Conservation (phyloP, 2,113 vertebrate species). For the Apteryx mantelli region DNA sequence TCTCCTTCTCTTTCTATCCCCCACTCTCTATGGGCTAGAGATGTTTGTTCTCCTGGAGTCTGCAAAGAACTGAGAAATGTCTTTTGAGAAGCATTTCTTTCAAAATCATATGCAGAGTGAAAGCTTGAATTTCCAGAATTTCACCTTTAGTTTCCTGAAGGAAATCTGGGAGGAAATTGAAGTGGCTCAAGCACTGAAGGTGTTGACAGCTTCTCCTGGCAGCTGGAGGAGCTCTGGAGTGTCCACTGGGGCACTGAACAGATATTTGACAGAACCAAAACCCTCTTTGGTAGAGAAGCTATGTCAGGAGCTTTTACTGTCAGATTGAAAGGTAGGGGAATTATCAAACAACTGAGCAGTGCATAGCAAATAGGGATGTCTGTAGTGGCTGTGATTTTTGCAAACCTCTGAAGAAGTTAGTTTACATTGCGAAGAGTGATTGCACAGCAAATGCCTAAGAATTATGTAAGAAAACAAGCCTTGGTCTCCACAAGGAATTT, state of each 20-base stretch:
- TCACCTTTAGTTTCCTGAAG: neutral
- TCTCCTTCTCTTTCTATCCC: neutral
- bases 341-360: neutral
- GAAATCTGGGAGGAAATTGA: neutral
- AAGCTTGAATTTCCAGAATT: neutral
- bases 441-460: neutral
- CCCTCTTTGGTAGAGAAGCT: neutral
- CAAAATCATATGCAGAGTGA: neutral
- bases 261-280: neutral
- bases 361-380: neutral
- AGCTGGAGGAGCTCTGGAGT: neutral
- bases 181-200: neutral
- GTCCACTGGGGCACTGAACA: neutral
- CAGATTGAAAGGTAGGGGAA: neutral
- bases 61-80: neutral
- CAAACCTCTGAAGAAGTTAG: neutral
- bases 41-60: neutral
- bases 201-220: neutral
- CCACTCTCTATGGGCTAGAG: rapidly evolving
- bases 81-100: neutral
- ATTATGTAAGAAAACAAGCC: neutral
- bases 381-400: neutral
- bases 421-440: neutral
- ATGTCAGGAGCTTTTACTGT: neutral
- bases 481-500: neutral